Conservation (phyloP, 2,113 vertebrate species). For the Semnornis frantzii region DNA sequence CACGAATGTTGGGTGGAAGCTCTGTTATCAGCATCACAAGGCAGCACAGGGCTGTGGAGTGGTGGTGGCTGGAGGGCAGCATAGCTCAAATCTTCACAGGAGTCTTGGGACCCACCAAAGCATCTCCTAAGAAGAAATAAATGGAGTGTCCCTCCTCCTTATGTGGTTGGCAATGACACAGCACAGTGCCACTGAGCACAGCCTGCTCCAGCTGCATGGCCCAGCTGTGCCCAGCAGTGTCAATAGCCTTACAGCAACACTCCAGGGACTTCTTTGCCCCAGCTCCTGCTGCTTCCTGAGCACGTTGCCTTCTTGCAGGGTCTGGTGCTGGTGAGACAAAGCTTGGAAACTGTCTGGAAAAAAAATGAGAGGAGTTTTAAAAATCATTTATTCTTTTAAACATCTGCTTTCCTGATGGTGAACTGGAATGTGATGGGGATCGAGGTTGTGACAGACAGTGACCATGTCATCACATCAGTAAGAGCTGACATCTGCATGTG, state of each 20-base stretch:
- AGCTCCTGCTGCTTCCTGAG: neutral
- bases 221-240: rapidly evolving
- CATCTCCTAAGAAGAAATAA: no score
- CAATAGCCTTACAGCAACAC: neutral
- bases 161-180: neutral
- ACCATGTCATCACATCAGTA: rapidly evolving
- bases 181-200: rapidly evolving
- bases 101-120: neutral
- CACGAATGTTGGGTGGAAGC: neutral
- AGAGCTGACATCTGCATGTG: rapidly evolving
- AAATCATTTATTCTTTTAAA: neutral
- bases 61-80: rapidly evolving
- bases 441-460: neutral
- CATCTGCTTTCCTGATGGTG: neutral
- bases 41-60: neutral
- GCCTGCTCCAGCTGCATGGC: rapidly evolving
- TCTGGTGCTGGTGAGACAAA: neutral
- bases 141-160: no score
- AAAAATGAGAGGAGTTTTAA: neutral
- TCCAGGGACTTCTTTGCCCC: neutral
- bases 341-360: neutral
- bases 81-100: neutral
- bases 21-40: neutral
- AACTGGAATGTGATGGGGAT: neutral
- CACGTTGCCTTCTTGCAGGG: neutral